phyloP scores from a whole-genome alignment of 2,113 vertebrate genomes.

The Uropsilus gracilis region DNA sequence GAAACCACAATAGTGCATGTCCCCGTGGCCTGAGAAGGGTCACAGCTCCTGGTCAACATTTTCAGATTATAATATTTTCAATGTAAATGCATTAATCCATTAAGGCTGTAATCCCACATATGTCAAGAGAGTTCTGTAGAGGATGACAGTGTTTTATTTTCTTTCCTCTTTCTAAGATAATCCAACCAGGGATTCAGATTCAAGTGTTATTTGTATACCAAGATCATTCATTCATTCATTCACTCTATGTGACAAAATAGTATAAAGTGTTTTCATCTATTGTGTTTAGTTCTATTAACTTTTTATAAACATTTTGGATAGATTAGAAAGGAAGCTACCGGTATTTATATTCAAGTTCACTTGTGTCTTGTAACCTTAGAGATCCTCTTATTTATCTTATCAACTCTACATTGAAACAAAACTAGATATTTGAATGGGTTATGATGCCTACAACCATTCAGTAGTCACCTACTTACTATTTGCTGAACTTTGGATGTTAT shows the following conservation, averaged over 20 bases:
- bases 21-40: background rate
- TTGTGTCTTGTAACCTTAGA: background rate
- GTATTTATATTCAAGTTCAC: background rate
- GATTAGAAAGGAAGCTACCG: background rate
- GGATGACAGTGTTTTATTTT: background rate
- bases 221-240: slow-evolving; percentile 11
- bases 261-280: background rate
- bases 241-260: background rate
- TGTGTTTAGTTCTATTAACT: background rate
- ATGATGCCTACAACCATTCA: background rate
- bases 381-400: background rate
- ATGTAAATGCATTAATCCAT: background rate
- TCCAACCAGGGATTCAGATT: background rate
- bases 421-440: background rate
- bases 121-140: background rate
- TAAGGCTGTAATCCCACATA: background rate
- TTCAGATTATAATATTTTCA: background rate
- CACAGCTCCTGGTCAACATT: background rate
- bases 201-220: background rate
- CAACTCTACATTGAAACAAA: background rate
- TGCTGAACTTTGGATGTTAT: background rate
- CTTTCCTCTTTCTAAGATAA: background rate
- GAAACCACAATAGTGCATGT: too few species aligned
- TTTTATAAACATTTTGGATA: slow-evolving; percentile 3
- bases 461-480: background rate